Conservation (phyloP, 1,140 invertebrate species). For the Euglossa dilemma region DNA sequence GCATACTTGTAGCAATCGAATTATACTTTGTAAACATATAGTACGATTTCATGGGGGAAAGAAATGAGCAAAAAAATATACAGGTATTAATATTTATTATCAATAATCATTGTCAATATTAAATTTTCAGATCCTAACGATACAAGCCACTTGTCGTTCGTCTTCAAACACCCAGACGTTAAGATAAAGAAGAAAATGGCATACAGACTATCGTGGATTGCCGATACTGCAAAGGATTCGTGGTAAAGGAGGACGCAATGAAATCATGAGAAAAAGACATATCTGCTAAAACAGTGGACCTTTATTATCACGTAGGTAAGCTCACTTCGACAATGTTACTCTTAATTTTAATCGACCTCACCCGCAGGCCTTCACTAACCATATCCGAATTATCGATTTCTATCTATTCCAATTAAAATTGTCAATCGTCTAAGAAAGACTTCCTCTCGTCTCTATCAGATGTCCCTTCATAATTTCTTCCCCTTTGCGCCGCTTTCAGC, state of each 20-base stretch:
- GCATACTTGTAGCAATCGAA: too few species aligned
- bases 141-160: neutral
- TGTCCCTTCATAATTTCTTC: neutral
- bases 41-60: too few species aligned
- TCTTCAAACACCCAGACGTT: neutral
- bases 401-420: neutral
- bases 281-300: slow-evolving; percentile 20
- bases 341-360: slow-evolving; percentile 3
- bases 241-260: neutral
- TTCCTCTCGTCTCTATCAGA: neutral
- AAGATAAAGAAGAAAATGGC: too few species aligned
- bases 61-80: too few species aligned
- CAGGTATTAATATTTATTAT: too few species aligned
- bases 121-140: neutral
- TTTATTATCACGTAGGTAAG: slow-evolving; percentile 36
- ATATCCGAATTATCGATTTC: neutral
- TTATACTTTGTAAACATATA: too few species aligned
- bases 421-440: neutral
- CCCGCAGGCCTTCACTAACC: too few species aligned
- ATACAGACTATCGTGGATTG: too few species aligned
- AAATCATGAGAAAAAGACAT: neutral
- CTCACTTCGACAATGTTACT: slow-evolving; percentile 6
- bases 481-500: neutral
- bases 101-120: neutral
- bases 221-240: neutral